Evolutionary conservation across 2,888 invertebrate species (phyloP), one percentile per base, ranked within the genome.

Genomic region (Archips xylosteana): DNA sequence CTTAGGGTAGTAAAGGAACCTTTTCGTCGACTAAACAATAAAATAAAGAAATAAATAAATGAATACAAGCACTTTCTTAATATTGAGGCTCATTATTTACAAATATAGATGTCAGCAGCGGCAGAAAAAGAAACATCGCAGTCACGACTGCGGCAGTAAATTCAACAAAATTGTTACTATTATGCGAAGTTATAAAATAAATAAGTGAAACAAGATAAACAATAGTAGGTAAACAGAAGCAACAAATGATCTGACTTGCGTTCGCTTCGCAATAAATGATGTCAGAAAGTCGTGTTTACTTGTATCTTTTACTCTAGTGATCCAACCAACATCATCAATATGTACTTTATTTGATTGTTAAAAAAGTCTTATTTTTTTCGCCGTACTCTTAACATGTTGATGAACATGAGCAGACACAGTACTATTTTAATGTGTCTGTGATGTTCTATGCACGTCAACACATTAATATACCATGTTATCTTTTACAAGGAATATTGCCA

Each of bases 81-180:
- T n/a, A n/a, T 51, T 15, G 5, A 51, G 51, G 15, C 15, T 15
- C 15, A 15, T 15, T 62, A 63, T 63, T 63, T 45, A 63, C 62
- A 63, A 63, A 45, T 45, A 60, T 13, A 60, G 23, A 23, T 45
- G 45, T 23, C 45, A 62, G 8, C 3, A 10, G 15, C 42, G 12
- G 42, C 39, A 42, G 15, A 42, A 45, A 61, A 23, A 62, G 32
- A 32, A 57, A 57, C 57, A 57, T 32, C 39, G 39, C 45, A 63
- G 62, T 63, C 62, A 62, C 62, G 45, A 63, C 12, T 63, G 39
- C 36, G 13, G 10, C n/a, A 60, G 39, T 39, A 5, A 2, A 23
- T 60, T 4, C 36, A 36, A 39, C n/a, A 60, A n/a, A 6, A 36
- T 13, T 39, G n/a, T n/a, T 57, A 9, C 10, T 23, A 57, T 10